These are phyloP conservation scores for Tipula lateralis DNA, from an alignment of 2,888 invertebrate species.

Conservation along the genomic window DNA sequence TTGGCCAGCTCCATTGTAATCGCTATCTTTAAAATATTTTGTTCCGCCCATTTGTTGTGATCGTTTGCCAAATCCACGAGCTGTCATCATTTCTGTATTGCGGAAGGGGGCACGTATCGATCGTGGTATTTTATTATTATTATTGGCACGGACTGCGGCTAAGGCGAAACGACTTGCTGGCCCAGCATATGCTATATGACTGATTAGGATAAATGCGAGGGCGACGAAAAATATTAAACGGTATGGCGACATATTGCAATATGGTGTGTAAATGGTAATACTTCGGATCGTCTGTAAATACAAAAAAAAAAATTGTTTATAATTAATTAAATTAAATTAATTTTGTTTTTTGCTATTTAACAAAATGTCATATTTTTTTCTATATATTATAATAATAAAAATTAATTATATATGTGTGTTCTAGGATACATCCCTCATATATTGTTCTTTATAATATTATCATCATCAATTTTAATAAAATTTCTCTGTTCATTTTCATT, in stretches of 20 bases:
- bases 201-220: slow-evolving; percentile 12
- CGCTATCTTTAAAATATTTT: slow-evolving; percentile 27
- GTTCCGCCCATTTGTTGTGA: slow-evolving; percentile 32
- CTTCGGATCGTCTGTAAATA: background rate
- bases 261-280: background rate
- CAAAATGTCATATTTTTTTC: background rate
- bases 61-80: slow-evolving; percentile 41
- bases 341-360: background rate
- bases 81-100: slow-evolving; percentile 39
- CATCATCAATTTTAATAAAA: background rate
- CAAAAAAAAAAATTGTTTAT: background rate
- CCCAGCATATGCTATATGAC: slow-evolving; percentile 34
- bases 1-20: background rate
- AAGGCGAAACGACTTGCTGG: slow-evolving; percentile 36
- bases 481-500: background rate
- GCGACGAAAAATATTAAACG: slow-evolving; percentile 28
- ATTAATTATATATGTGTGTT: background rate
- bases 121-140: slow-evolving; percentile 36
- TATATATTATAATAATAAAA: background rate
- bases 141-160: slow-evolving; percentile 32
- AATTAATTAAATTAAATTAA: background rate
- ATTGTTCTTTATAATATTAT: background rate
- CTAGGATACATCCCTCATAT: background rate
- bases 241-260: background rate
- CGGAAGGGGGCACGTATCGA: slow-evolving; percentile 39